Evolutionary conservation across 2,888 invertebrate genomes (phyloP).

Genomic region (Carterocephalus palaemon): DNA sequence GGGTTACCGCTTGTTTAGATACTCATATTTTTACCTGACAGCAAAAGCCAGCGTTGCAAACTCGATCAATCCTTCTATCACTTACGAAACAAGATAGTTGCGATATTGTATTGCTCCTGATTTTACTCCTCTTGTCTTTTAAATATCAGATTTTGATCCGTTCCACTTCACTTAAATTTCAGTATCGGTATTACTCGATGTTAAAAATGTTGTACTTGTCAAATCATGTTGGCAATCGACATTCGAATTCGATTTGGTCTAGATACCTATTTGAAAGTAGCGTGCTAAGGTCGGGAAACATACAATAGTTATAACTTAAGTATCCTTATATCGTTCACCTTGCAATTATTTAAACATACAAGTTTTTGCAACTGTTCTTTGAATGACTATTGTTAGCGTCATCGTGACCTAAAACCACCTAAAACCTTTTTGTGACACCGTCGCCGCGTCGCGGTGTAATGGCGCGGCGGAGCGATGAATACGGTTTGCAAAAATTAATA

Average conservation of each 20-base stretch:
- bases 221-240: slow-evolving; percentile 26
- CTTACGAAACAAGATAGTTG: slow-evolving; percentile 1
- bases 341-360: slow-evolving; percentile 27
- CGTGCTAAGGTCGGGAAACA: slow-evolving; percentile 35
- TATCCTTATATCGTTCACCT: slow-evolving; percentile 33
- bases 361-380: background rate
- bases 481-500: slow-evolving; percentile 12
- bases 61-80: too few species aligned
- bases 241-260: slow-evolving; percentile 33
- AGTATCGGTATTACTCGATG: slow-evolving; percentile 17
- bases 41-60: too few species aligned
- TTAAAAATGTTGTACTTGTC: slow-evolving; percentile 26
- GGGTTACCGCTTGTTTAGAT: too few species aligned
- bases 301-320: slow-evolving; percentile 29
- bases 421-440: slow-evolving; percentile 3
- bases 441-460: too few species aligned
- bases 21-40: too few species aligned
- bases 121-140: background rate
- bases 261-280: slow-evolving; percentile 41
- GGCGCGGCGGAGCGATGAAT: slow-evolving; percentile 12
- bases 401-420: background rate
- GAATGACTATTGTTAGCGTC: slow-evolving; percentile 2
- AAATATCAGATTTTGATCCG: slow-evolving; percentile 15
- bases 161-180: slow-evolving; percentile 23
- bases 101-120: background rate